Base-by-base conservation (phyloP, 2,113 vertebrate genomes). In the Nothobranchius kuhntae region DNA sequence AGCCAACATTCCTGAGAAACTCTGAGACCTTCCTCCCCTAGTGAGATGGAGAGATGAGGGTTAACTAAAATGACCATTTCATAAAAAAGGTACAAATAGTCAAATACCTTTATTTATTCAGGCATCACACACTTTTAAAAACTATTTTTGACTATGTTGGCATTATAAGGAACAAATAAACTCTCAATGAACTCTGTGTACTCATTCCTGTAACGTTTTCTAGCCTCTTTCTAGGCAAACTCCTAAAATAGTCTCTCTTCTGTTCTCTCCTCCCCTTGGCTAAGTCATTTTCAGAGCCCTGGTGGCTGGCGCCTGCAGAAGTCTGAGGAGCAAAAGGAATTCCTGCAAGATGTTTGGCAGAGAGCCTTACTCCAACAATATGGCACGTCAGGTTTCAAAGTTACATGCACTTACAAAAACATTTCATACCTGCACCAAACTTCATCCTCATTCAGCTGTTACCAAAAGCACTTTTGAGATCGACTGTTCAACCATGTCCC, bases 1-100 rank as follows among this genome's bases (percentile, higher is more conserved):
- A 89, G 88, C 89, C 80, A 91, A 91, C 92, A 93, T 94, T 94
- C 93, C 92, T 90, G 84, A 93, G 90, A 91, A 92, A 89, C 91
- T 87, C 73, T 10, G 82, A 92, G 84, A 89, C 90, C 82, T 88
- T 73, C 79, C 87, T 87, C 83, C 89, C 86, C 78, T 63, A 46
- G 83, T 80, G 75, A 86, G 75, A 86, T 83, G 85, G 75, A 69
- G 61, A 75, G 77, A 82, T 76, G 83, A 84, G 75, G 73, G 70
- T 77, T 75, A 51, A 81, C 66, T 66, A 76, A 81, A 65, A 38
- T 21, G 55, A 81, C 62, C 65, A 77, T 67, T 72, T 61, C 38
- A 62, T 21, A n/a, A 48, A 65, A 26, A 61, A 68, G 38, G 59
- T 30, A 57, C 44, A 73, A 63, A 79, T 40, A 70, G 69, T 60